Conservation (phyloP, 2,888 invertebrate genomes). For the Peribatodes rhomboidaria region DNA sequence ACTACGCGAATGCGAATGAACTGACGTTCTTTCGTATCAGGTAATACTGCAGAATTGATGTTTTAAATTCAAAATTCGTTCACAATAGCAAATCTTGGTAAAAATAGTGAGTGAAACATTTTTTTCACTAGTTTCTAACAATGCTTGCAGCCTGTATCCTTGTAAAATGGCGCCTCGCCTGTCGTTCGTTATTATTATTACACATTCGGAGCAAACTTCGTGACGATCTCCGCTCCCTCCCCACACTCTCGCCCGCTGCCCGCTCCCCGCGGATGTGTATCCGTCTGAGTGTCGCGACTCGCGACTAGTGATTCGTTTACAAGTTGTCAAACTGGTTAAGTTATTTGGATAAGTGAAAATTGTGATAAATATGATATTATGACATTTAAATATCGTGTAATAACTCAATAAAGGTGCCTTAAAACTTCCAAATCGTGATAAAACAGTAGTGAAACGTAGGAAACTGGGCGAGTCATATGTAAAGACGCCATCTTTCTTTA, state of each 20-base stretch:
- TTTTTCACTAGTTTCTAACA: slow-evolving; percentile 69
- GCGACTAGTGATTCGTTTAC: slow-evolving; percentile 79
- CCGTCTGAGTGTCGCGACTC: slow-evolving; percentile 83
- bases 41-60: slow-evolving; percentile 48
- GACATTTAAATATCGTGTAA: slow-evolving; percentile 62
- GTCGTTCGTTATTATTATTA: slow-evolving; percentile 81
- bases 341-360: slow-evolving; percentile 75
- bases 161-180: slow-evolving; percentile 85
- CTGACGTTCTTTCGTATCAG: slow-evolving; percentile 59
- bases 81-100: slow-evolving; percentile 39
- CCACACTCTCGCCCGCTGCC: slow-evolving; percentile 37
- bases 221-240: slow-evolving; percentile 81
- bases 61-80: slow-evolving; percentile 47
- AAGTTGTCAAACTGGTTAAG: slow-evolving; percentile 86
- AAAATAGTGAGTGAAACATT: slow-evolving; percentile 53
- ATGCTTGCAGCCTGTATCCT: slow-evolving; percentile 83
- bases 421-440: slow-evolving; percentile 55
- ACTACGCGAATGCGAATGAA: slow-evolving; percentile 68
- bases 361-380: slow-evolving; percentile 63
- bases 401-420: slow-evolving; percentile 64
- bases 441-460: slow-evolving; percentile 59
- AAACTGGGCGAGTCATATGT: slow-evolving; percentile 84
- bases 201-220: slow-evolving; percentile 85
- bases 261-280: slow-evolving; percentile 84
- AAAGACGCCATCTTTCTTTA: slow-evolving; percentile 88